Conservation (phyloP, 2,888 invertebrate genomes). For the Synergus umbraculus region DNA sequence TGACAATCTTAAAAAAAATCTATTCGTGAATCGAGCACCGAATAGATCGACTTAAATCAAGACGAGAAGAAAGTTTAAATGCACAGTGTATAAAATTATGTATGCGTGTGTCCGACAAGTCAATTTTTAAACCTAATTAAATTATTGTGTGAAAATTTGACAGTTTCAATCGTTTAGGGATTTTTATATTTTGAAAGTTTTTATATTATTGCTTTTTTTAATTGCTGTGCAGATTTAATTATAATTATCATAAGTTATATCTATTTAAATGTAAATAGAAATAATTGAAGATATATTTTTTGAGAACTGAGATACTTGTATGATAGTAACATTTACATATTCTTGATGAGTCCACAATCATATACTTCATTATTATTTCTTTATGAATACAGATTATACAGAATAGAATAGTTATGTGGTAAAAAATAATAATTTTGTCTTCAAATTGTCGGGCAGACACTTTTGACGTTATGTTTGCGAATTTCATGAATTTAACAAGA, state of each 20-base stretch:
- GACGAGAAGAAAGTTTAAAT: constrained; percentile 3
- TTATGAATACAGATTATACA: neutral
- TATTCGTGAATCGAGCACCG: constrained; percentile 51
- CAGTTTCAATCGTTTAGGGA: neutral
- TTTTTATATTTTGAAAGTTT: neutral
- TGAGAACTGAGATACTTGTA: neutral
- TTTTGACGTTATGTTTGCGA: constrained; percentile 21
- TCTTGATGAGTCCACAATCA: neutral
- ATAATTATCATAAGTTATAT: neutral
- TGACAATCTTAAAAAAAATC: constrained; percentile 64
- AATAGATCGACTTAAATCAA: constrained; percentile 14
- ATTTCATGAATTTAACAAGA: constrained; percentile 45
- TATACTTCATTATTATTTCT: neutral
- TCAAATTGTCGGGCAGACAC: constrained; percentile 1
- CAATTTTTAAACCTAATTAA: constrained; percentile 3
- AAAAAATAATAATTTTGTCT: neutral
- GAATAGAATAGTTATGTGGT: neutral
- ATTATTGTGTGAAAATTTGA: neutral
- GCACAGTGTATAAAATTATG: constrained; percentile 32
- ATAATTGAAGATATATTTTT: neutral
- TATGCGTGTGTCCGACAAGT: constrained; percentile 1
- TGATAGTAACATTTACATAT: neutral
- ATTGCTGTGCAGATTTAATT: neutral
- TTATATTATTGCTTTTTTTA: neutral
- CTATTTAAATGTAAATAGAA: neutral